A percentile compares a stretch with the other conserved stretches of the same genome.
phyloP scores from a whole-genome alignment of 2,888 invertebrate species.

The Antitype chi region DNA sequence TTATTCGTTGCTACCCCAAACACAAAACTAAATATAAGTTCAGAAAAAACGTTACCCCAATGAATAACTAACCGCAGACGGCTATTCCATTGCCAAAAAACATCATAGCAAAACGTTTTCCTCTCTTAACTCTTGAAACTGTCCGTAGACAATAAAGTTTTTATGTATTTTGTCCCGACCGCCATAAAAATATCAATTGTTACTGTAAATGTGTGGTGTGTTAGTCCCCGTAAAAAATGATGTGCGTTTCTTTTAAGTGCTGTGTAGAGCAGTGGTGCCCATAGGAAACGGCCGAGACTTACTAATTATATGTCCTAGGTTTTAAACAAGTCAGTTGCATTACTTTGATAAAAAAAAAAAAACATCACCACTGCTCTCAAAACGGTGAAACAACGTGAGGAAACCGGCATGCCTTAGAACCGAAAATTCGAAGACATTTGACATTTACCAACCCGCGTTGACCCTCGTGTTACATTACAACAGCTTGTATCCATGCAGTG shows the following conservation, averaged over 20 bases:
- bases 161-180: conserved; percentile 58
- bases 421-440: no score
- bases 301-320: no score
- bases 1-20: background rate
- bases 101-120: conserved; percentile 54
- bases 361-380: no score
- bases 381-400: no score
- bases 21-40: conserved; percentile 10
- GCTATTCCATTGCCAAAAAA: conserved; percentile 48
- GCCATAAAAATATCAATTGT: conserved; percentile 66
- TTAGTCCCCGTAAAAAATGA: conserved; percentile 37
- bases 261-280: no score
- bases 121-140: conserved; percentile 52
- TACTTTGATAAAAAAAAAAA: no score
- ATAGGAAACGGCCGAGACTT: no score
- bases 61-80: conserved; percentile 51
- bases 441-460: no score
- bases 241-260: conserved; percentile 4
- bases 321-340: no score
- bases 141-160: conserved; percentile 57
- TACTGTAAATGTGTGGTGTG: conserved; percentile 52
- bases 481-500: no score
- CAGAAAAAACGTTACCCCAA: conserved; percentile 28
- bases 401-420: no score
- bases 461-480: no score